Evolutionary conservation across 1,140 invertebrate species (phyloP).

Genomic region (Drosophila dunni): DNA sequence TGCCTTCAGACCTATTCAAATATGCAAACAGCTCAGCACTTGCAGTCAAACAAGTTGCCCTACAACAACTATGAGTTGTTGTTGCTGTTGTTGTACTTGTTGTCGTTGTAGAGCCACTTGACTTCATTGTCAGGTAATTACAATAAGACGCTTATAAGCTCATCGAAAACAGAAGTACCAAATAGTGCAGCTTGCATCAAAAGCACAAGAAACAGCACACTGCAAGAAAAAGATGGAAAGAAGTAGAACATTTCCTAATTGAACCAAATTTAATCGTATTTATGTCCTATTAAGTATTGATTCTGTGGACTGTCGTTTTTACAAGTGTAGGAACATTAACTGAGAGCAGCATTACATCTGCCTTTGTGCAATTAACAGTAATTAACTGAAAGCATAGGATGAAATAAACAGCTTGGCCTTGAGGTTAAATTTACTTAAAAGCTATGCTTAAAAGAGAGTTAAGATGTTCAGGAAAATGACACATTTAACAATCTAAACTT

Average conservation of each 20-base stretch:
- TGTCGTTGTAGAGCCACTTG: conserved; percentile 49
- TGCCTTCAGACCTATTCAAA: conserved; percentile 39
- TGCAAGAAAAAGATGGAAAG: too few relatives aligned
- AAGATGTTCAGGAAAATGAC: neutral
- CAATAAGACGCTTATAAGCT: conserved; percentile 78
- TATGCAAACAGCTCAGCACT: conserved; percentile 51
- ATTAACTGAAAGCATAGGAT: conserved; percentile 60
- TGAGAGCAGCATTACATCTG: neutral
- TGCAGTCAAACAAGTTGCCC: conserved; percentile 27
- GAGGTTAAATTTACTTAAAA: neutral
- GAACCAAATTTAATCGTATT: too few relatives aligned
- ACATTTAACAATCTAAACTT: conserved; percentile 4
- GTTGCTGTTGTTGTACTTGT: neutral
- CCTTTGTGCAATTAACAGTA: conserved; percentile 51
- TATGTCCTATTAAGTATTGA: too few relatives aligned
- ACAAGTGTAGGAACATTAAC: neutral
- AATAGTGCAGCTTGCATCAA: conserved; percentile 41
- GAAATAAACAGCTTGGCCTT: neutral
- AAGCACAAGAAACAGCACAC: neutral
- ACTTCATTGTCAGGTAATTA: conserved; percentile 78
- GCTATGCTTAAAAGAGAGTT: neutral
- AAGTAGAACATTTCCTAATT: too few relatives aligned
- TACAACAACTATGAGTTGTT: neutral
- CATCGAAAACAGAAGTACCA: conserved; percentile 64
- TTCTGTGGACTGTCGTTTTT: too few relatives aligned